phyloP scores from a whole-genome alignment of 2,888 invertebrate species.

The Cheilosia soror region DNA sequence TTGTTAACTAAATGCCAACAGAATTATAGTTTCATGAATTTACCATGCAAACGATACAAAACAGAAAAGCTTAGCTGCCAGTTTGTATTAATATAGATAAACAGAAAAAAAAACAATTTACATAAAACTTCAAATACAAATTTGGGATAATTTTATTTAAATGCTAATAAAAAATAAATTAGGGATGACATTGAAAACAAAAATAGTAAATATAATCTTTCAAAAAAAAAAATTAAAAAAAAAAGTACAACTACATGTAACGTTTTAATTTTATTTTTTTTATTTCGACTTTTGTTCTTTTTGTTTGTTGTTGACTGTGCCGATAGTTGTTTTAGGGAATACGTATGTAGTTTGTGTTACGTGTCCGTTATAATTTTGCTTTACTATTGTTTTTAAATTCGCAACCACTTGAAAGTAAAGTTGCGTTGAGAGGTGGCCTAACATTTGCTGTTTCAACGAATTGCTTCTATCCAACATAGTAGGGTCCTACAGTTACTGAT shows the following conservation, averaged over 20 bases:
- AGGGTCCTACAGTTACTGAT: no score
- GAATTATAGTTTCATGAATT: conserved; percentile 31
- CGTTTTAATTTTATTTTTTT: no score
- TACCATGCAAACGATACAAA: conserved; percentile 19
- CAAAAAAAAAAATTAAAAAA: conserved; percentile 15
- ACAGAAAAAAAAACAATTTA: conserved; percentile 89
- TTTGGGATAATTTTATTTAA: conserved; percentile 55
- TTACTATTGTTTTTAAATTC: no score
- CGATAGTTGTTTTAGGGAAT: no score
- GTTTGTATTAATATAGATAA: conserved; percentile 85
- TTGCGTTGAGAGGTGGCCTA: no score
- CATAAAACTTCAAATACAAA: conserved; percentile 13
- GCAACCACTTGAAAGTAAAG: no score
- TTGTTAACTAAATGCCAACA: conserved; percentile 58
- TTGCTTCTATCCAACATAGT: no score
- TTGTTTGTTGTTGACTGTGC: neutral
- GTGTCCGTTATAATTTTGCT: no score
- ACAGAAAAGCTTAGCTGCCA: conserved; percentile 70
- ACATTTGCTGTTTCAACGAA: no score
- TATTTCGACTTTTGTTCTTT: neutral
- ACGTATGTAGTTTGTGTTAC: no score
- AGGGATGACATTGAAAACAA: conserved; percentile 45
- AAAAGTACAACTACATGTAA: conserved; percentile 46
- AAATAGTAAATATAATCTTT: conserved; percentile 18
- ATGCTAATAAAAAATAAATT: neutral